Conservation (phyloP, 2,888 invertebrate species). For the Pyrocoelia pectoralis region DNA sequence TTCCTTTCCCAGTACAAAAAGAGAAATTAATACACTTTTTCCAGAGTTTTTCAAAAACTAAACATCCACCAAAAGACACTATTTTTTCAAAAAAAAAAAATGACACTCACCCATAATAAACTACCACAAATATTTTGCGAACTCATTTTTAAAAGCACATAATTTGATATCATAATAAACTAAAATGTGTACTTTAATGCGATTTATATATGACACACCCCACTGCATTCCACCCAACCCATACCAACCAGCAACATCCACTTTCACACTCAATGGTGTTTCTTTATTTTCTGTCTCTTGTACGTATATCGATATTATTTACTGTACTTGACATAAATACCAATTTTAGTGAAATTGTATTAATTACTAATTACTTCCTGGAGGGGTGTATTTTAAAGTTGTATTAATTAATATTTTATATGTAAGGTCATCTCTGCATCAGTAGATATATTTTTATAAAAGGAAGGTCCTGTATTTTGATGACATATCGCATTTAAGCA, state of each 20-base stretch:
- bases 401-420: no score
- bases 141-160: conserved; percentile 26
- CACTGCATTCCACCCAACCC: conserved; percentile 47
- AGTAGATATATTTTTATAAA: no score
- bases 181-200: conserved; percentile 40
- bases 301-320: conserved; percentile 22
- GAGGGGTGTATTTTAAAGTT: no score
- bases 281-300: conserved; percentile 20
- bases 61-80: no score
- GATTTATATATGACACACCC: conserved; percentile 46
- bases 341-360: conserved; percentile 18
- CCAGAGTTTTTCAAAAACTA: neutral
- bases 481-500: no score
- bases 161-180: conserved; percentile 36
- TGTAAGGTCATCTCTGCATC: no score
- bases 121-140: conserved; percentile 28
- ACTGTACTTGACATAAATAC: conserved; percentile 34
- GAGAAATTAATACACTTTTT: conserved; percentile 2
- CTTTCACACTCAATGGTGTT: conserved; percentile 42
- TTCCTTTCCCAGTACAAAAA: neutral
- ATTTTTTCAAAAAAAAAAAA: neutral
- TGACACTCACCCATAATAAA: conserved; percentile 34
- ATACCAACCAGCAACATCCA: conserved; percentile 34
- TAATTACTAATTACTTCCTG: neutral
- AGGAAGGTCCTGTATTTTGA: no score